A percentile compares a stretch with the other conserved stretches of the same genome.
phyloP scores from a whole-genome alignment of 1,140 invertebrate genomes.

The Halesus radiatus region DNA sequence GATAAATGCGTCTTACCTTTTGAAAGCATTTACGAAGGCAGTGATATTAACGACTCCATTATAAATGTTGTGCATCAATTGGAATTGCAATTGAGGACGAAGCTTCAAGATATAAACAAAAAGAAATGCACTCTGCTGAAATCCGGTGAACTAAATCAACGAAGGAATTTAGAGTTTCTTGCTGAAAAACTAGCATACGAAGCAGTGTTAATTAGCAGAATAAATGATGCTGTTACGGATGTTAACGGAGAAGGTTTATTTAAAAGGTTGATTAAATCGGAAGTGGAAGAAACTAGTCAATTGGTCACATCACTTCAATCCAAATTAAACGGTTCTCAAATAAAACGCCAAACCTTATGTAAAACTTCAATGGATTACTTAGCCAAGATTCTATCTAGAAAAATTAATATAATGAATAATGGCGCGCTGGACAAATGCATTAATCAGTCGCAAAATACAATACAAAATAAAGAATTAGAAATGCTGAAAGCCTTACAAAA shows the following conservation, averaged over 20 bases:
- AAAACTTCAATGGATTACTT: slow-evolving; percentile 75
- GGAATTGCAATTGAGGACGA: slow-evolving; percentile 75
- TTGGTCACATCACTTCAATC: slow-evolving; percentile 77
- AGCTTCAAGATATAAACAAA: slow-evolving; percentile 76
- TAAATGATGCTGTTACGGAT: slow-evolving; percentile 72
- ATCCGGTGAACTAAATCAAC: slow-evolving; percentile 75
- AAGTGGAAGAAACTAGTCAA: slow-evolving; percentile 81
- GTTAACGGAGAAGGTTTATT: slow-evolving; percentile 70
- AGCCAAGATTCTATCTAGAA: slow-evolving; percentile 75
- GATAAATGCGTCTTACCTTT: slow-evolving; percentile 70
- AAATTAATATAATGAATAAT: slow-evolving; percentile 68
- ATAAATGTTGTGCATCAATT: slow-evolving; percentile 75
- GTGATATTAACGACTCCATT: slow-evolving; percentile 72
- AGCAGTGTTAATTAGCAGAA: slow-evolving; percentile 75
- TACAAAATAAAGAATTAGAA: slow-evolving; percentile 69
- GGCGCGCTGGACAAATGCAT: slow-evolving; percentile 59
- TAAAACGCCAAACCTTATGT: slow-evolving; percentile 69
- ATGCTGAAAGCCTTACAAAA: slow-evolving; percentile 73
- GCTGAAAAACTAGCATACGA: slow-evolving; percentile 85
- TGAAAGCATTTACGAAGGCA: slow-evolving; percentile 62
- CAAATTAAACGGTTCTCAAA: slow-evolving; percentile 74
- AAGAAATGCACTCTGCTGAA: slow-evolving; percentile 74
- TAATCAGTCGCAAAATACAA: slow-evolving; percentile 61
- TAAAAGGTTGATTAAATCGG: slow-evolving; percentile 72
- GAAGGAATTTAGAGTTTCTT: slow-evolving; percentile 77